Base-by-base conservation (phyloP, 2,888 invertebrate genomes). In the Meandrusa payeni region DNA sequence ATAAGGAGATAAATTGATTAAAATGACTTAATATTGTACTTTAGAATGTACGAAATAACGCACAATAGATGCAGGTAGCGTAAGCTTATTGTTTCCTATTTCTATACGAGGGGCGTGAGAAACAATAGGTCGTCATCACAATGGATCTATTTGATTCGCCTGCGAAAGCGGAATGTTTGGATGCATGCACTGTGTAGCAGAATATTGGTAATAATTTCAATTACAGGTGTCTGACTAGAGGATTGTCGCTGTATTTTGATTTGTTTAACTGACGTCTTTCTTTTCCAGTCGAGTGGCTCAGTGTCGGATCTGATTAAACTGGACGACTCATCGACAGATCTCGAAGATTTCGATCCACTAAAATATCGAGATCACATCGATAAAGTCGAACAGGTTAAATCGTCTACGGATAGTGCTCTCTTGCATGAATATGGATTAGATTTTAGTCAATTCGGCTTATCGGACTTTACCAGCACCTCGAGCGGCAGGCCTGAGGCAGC, bases 371-470 rank as follows among this genome's bases (percentile, higher is more conserved):
- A 76, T 61, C 80, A 69, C 61, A 65, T 53, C 46, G 72, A 72
- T 37, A 77, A 68, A 59, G 60, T 59, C 29, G 80, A 79, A 44
- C 72, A 64, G 79, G 88, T 69, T 48, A 80, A 77, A 57, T 57
- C 66, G 2, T 72, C 80, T 2, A 68, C 82, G 46, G 93, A 93
- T 60, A 89, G 91, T 61, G 93, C 93, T 63, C 82, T 94, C 41
- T 83, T 94, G 50, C 91, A 92, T 59, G 93, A 94, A 59, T 94
- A 94, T 61, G 94, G 94, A 39, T 78, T 94, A 53, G 92, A 93
- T 74, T 93, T 93, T 52, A 85, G 85, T 51, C 75, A 76, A 47
- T 86, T 81, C 50, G 78, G 75, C 22, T 55, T 85, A 66, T 83
- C 90, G 53, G 90, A 89, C 50, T 81, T 88, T 48, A 64, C 77